Evolutionary conservation across 2,797 vertebrate genomes (phyloP).

Genomic region (Hafferia zeledoni): DNA sequence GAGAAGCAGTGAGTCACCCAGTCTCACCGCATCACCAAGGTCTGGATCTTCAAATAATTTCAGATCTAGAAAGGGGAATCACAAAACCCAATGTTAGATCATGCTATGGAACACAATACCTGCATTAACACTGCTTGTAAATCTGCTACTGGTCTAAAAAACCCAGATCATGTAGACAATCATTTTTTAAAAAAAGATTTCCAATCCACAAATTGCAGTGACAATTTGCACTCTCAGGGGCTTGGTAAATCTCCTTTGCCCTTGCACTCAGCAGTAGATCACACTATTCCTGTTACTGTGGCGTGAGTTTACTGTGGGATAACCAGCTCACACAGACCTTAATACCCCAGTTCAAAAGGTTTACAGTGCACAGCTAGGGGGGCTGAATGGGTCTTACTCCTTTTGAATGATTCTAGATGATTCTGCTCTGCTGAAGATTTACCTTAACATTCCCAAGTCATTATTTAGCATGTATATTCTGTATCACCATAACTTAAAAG

Average conservation of each 20-base stretch:
- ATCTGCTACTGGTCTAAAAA: not conserved
- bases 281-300: not conserved
- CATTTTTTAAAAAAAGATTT: not conserved
- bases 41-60: slow-evolving; percentile 85
- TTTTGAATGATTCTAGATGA: not conserved
- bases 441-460: not conserved
- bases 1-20: slow-evolving; percentile 80
- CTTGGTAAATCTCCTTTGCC: not conserved
- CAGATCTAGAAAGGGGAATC: slow-evolving; percentile 65
- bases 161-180: not conserved
- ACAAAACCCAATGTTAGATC: not conserved
- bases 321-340: not conserved
- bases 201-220: not conserved
- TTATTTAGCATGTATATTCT: not conserved
- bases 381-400: not conserved
- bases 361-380: not conserved
- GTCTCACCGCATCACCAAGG: slow-evolving; percentile 76
- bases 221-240: not conserved
- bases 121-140: not conserved
- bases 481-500: not conserved
- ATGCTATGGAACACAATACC: not conserved
- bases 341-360: not conserved
- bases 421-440: not conserved
- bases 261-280: not conserved
- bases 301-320: not conserved